phyloP scores from a whole-genome alignment of 2,797 vertebrate genomes.

The Tenualosa ilisha region DNA sequence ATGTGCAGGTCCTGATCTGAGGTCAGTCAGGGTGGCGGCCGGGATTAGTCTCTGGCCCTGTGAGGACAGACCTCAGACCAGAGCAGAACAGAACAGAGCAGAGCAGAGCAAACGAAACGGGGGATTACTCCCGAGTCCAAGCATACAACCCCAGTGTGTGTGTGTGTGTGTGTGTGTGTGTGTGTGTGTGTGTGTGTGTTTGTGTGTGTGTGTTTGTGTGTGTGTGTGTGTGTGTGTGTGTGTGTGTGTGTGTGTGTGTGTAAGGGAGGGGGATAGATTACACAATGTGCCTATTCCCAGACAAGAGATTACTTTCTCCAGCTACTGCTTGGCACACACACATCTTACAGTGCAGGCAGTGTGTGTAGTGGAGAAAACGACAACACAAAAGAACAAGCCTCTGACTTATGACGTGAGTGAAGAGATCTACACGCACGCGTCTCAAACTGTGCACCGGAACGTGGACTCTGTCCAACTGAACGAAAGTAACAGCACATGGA shows the following conservation, averaged over 20 bases:
- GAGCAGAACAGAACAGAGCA: not conserved
- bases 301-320: not conserved
- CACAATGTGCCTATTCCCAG: not conserved
- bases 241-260: not conserved
- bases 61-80: slow-evolving; percentile 8
- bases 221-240: not conserved
- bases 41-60: not conserved
- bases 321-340: not conserved
- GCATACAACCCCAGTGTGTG: not conserved
- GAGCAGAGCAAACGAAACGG: not conserved
- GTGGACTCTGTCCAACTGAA: not conserved
- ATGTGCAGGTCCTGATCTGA: slow-evolving; percentile 13
- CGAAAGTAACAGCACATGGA: not conserved
- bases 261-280: not conserved
- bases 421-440: not conserved
- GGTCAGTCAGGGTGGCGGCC: not conserved
- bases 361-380: too few species aligned
- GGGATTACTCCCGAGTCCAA: not conserved
- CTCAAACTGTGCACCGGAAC: not conserved
- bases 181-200: too few species aligned
- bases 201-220: too few species aligned
- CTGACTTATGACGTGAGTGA: not conserved
- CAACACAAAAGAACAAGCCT: not conserved
- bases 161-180: too few species aligned
- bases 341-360: not conserved